A percentile compares a stretch with the other conserved stretches of the same genome.
phyloP scores from a whole-genome alignment of 1,140 invertebrate genomes.

The Neodiprion lecontei region DNA sequence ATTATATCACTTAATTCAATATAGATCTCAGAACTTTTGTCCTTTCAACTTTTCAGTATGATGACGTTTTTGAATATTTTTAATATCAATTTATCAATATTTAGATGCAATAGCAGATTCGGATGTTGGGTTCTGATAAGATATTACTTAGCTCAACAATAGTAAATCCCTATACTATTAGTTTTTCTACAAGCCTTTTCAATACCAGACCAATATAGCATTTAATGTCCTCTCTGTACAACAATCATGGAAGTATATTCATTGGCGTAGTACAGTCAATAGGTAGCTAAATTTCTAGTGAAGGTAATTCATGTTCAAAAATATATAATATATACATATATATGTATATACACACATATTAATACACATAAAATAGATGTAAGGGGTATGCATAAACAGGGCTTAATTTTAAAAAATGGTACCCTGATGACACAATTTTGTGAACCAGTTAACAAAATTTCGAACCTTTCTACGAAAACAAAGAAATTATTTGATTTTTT shows the following conservation, averaged over 20 bases:
- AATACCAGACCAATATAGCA: slow-evolving; percentile 4
- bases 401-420: background rate
- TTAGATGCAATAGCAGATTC: background rate
- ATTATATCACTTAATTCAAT: too few species aligned
- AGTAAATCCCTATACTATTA: too few species aligned
- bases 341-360: background rate
- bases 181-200: background rate
- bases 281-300: background rate
- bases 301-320: background rate
- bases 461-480: background rate
- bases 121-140: too few species aligned
- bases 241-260: slow-evolving; percentile 7
- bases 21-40: background rate
- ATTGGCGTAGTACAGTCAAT: background rate
- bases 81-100: background rate
- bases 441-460: background rate
- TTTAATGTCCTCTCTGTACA: background rate
- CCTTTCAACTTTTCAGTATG: background rate
- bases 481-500: background rate
- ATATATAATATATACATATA: background rate
- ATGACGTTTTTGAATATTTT: background rate
- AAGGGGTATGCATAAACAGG: background rate
- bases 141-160: too few species aligned
- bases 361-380: background rate
- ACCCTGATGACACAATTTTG: background rate